Evolutionary conservation across 1,140 invertebrate species (phyloP), one percentile per base, ranked within the genome.

Genomic region (Tribolium madens): DNA sequence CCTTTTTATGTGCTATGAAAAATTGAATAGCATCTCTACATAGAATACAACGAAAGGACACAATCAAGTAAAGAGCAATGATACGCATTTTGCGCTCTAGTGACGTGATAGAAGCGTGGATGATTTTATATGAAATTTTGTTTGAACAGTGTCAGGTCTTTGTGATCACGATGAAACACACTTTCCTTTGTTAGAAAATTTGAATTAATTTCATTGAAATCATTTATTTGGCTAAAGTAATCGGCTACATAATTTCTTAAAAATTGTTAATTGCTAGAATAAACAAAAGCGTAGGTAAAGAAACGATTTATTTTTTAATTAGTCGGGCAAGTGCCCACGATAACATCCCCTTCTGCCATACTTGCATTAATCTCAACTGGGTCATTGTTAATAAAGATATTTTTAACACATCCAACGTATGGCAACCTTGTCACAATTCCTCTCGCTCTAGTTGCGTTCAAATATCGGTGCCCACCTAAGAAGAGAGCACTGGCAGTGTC

Each of bases 401-500:
- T 92, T 48, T 86, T 89, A 10, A 97, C 93, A 83, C 96, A 97
- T 0, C 96, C 97, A 18, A 95, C 91, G 84, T 91, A 98, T 64
- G 94, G 91, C 9, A 90, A 87, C 1, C 87, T 87, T 15, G 92
- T 92, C 33, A 85, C 84, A 0, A 89, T 86, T 6, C 90, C 90
- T 80, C 84, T 90, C 1, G 88, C 86, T 80, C 85, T 88, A 14
- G 57, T 4, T n/a, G 57, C 13, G 77, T 81, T 84, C 78, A 87
- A 88, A 10, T 86, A 90, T 79, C 92, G 92, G 85, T 97, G 92
- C 0, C 97, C 96, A 33, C 97, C 97, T 80, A 99, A 88, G 85
- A 93, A 99, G 0, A 99, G 86, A 0, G 95, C 93, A 80, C 96
- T 92, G 21, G 91, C 93, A 0, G 96, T 97, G 76, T 95, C 91